Conservation (phyloP, 2,797 vertebrate species). For the Cirrhinus molitorella region DNA sequence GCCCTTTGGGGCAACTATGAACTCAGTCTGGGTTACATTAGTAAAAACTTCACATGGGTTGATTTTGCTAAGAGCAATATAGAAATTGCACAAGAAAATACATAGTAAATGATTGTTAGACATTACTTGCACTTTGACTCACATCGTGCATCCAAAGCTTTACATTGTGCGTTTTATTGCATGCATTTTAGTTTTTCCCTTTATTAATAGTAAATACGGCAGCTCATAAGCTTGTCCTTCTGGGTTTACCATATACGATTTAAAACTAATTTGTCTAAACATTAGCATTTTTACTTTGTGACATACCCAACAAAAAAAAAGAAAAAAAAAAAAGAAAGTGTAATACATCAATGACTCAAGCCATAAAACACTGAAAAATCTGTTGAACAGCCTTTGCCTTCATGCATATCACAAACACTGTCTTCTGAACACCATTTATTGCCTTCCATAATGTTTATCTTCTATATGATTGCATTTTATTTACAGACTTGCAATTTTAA, state of each 20-base stretch:
- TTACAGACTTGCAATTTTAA: neutral
- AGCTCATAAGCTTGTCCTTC: neutral
- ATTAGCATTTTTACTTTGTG: neutral
- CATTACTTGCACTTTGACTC: neutral
- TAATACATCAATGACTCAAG: neutral
- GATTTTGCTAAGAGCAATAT: too few species aligned
- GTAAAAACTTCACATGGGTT: neutral
- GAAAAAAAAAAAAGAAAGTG: neutral
- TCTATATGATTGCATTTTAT: neutral
- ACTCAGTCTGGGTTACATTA: neutral
- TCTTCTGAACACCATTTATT: neutral
- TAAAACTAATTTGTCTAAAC: too few species aligned
- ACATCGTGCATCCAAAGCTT: neutral
- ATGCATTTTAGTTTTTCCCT: neutral
- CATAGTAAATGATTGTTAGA: neutral
- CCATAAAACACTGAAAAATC: neutral
- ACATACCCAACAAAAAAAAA: neutral
- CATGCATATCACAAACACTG: neutral
- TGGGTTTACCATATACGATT: too few species aligned
- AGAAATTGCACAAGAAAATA: neutral
- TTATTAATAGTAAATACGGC: neutral
- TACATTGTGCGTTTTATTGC: neutral
- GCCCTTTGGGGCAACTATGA: neutral
- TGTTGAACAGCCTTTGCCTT: neutral
- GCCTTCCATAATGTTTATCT: rapidly evolving